Evolutionary conservation across 1,140 invertebrate genomes (phyloP).

Genomic region (Drosophila sp.): DNA sequence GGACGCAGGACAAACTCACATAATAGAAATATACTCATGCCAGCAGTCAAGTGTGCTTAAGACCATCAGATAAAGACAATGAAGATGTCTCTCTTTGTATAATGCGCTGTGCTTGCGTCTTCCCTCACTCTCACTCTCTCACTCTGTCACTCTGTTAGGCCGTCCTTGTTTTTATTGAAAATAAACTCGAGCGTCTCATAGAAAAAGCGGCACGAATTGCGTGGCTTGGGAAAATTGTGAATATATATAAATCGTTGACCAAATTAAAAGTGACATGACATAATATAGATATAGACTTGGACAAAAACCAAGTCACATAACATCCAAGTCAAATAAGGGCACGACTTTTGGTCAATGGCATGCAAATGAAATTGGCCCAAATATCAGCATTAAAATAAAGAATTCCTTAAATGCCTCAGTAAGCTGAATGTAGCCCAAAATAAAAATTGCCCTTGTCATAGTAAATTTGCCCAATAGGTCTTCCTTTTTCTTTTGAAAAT

Average conservation of each 20-base stretch:
- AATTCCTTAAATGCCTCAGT: constrained; percentile 29
- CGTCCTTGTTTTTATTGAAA: constrained; percentile 63
- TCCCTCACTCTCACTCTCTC: background rate
- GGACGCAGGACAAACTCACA: constrained; percentile 16
- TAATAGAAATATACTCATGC: constrained; percentile 32
- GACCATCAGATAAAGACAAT: constrained; percentile 66
- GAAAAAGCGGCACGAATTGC: constrained; percentile 7
- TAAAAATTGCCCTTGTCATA: background rate
- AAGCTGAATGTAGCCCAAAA: constrained; percentile 12
- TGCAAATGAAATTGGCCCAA: constrained; percentile 36
- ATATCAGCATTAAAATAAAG: constrained; percentile 12
- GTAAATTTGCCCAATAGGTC: background rate
- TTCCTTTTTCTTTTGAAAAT: background rate
- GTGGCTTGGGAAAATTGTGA: constrained; percentile 17
- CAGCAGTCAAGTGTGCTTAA: constrained; percentile 45
- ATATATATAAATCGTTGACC: constrained; percentile 66
- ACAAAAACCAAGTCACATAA: constrained; percentile 51
- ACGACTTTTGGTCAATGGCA: constrained; percentile 41
- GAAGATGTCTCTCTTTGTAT: constrained; percentile 49
- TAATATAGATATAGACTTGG: constrained; percentile 72
- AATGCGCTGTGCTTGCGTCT: constrained; percentile 7
- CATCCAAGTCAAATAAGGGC: constrained; percentile 39
- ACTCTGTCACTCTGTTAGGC: background rate
- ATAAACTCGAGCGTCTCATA: constrained; percentile 37
- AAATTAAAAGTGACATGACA: constrained; percentile 82